Percentiles rank a stretch among this genome's conserved stretches.
These are phyloP conservation scores for Intellagama lesueurii DNA, from an alignment of 2,797 vertebrate genomes.

Conservation along the genomic window DNA sequence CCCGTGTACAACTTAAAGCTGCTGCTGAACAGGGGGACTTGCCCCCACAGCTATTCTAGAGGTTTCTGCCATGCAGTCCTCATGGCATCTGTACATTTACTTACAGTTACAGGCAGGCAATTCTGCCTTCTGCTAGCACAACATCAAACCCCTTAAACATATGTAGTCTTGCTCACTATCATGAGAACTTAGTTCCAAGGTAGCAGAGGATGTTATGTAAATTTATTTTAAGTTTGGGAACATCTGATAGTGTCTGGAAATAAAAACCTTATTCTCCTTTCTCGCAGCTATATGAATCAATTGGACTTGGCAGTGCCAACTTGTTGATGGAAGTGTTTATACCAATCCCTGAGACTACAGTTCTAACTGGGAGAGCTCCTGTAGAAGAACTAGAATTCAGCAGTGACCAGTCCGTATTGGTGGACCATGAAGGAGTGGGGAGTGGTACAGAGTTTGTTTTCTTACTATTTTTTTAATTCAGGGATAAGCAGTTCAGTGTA, in stretches of 20 bases:
- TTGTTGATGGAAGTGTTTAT: conserved; percentile 90
- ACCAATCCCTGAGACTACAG: conserved; percentile 89
- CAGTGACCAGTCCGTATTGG: conserved; percentile 88
- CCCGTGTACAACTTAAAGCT: no score
- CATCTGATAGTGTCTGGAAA: background rate
- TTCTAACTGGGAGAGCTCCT: conserved; percentile 82
- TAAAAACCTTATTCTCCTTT: conserved; percentile 35
- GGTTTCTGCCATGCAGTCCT: background rate
- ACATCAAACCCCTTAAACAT: background rate
- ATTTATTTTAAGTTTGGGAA: background rate
- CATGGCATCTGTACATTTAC: no score
- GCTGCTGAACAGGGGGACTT: no score
- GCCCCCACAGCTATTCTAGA: no score
- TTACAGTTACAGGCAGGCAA: background rate
- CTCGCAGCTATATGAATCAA: conserved; percentile 88
- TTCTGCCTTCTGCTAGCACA: background rate
- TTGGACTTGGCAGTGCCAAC: conserved; percentile 78
- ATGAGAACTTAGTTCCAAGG: background rate
- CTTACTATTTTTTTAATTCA: background rate
- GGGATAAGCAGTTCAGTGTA: background rate
- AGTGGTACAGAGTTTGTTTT: conserved; percentile 82
- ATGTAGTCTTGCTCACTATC: background rate
- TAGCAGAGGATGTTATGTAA: background rate
- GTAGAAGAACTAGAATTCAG: conserved; percentile 94
- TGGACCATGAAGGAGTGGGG: conserved; percentile 95